Conservation (phyloP, 2,888 invertebrate genomes). For the Patella pellucida region DNA sequence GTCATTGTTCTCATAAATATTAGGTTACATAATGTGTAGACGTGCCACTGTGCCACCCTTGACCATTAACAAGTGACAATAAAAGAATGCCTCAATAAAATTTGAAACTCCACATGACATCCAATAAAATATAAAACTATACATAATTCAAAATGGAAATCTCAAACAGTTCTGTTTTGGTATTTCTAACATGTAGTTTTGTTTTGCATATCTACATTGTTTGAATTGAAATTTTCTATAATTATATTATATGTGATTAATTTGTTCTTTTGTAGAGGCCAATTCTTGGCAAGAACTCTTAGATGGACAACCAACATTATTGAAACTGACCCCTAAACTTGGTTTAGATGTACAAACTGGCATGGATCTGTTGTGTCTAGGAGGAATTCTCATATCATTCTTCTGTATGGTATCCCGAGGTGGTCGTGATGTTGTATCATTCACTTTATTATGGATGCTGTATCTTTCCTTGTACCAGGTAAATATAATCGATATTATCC, state of each 20-base stretch:
- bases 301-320: constrained; percentile 76
- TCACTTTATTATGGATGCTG: constrained; percentile 78
- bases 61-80: too few species aligned
- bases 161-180: too few species aligned
- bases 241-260: not conserved
- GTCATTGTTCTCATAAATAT: too few species aligned
- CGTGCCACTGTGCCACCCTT: too few species aligned
- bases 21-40: too few species aligned
- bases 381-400: constrained; percentile 79
- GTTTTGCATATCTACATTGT: too few species aligned
- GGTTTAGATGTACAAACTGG: constrained; percentile 79
- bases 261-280: constrained; percentile 38
- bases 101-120: too few species aligned
- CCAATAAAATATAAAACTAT: too few species aligned
- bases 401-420: constrained; percentile 74
- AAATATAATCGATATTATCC: constrained; percentile 8
- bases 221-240: too few species aligned
- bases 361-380: constrained; percentile 79
- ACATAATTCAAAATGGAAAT: too few species aligned
- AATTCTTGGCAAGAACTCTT: constrained; percentile 56
- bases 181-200: too few species aligned
- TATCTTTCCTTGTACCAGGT: constrained; percentile 82
- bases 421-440: constrained; percentile 74
- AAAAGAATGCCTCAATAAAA: too few species aligned
- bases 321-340: constrained; percentile 79